Conservation (phyloP, 2,797 vertebrate genomes). For the Anniella stebbinsi region DNA sequence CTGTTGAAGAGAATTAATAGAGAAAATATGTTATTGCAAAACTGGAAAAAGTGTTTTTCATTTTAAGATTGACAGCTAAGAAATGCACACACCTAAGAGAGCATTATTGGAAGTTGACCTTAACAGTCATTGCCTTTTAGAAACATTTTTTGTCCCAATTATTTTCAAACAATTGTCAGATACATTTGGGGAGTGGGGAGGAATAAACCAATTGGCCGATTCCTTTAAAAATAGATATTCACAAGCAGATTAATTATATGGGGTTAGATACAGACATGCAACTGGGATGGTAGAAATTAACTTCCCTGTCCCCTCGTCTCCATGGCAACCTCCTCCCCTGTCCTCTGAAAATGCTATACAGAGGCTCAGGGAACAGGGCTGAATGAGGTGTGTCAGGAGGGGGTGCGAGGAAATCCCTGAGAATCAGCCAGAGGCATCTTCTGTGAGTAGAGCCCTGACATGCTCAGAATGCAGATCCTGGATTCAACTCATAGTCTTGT, state of each 20-base stretch:
- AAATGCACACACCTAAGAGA: conserved; percentile 42
- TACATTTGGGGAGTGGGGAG: background rate
- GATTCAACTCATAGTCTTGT: no score
- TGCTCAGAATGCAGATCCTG: no score
- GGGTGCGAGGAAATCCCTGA: no score
- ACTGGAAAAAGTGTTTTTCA: conserved; percentile 22
- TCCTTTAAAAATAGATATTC: background rate
- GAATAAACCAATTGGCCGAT: background rate
- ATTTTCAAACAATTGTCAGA: background rate
- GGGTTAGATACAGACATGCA: background rate
- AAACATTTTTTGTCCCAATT: conserved; percentile 17
- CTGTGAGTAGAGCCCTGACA: no score
- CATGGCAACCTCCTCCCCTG: no score
- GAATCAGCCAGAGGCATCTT: no score
- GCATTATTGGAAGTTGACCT: conserved; percentile 29
- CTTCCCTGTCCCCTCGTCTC: no score
- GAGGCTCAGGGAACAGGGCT: no score
- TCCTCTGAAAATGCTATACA: no score
- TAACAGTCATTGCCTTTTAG: conserved; percentile 2
- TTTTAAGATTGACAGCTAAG: conserved; percentile 45
- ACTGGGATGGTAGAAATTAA: no score
- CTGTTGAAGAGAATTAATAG: conserved; percentile 79
- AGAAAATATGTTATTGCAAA: conserved; percentile 57
- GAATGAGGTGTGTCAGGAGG: no score
- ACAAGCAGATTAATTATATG: background rate